Conservation (phyloP, 1,140 invertebrate genomes). For the Drosophila subpulchrella region DNA sequence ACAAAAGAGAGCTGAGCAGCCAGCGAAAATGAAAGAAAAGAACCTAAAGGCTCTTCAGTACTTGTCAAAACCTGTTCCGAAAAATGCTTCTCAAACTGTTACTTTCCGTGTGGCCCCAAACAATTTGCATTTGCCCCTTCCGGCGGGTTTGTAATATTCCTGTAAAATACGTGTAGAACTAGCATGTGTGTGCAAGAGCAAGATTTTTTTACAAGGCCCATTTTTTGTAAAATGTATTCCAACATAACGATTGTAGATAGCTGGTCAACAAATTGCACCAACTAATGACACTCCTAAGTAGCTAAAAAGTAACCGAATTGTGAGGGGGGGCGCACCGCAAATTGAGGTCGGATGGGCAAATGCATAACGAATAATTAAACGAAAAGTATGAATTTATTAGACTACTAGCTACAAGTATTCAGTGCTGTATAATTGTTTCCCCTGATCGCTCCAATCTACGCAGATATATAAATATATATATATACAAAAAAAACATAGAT, state of each 20-base stretch:
- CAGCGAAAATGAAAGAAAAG: not conserved
- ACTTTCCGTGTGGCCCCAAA: slow-evolving; percentile 16
- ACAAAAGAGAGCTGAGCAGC: slow-evolving; percentile 14
- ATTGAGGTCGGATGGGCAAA: slow-evolving; percentile 30
- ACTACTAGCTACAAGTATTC: slow-evolving; percentile 56
- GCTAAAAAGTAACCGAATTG: slow-evolving; percentile 24
- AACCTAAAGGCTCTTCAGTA: slow-evolving; percentile 41
- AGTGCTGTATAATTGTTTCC: slow-evolving; percentile 65
- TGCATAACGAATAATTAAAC: slow-evolving; percentile 64
- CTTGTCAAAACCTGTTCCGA: slow-evolving; percentile 46
- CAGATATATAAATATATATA: slow-evolving; percentile 35
- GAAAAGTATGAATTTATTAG: slow-evolving; percentile 78
- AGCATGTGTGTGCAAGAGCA: slow-evolving; percentile 2
- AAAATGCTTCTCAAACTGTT: slow-evolving; percentile 67
- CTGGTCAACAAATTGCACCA: slow-evolving; percentile 45
- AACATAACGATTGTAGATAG: slow-evolving; percentile 34
- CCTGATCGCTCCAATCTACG: slow-evolving; percentile 49
- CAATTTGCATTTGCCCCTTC: slow-evolving; percentile 25
- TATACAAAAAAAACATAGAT: slow-evolving; percentile 23
- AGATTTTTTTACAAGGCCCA: slow-evolving; percentile 26
- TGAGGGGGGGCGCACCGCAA: not conserved
- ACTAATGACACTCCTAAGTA: slow-evolving; percentile 33
- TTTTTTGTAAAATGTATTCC: slow-evolving; percentile 34
- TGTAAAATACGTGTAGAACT: slow-evolving; percentile 35
- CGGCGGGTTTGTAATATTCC: slow-evolving; percentile 18